A percentile compares a stretch with the other conserved stretches of the same genome.
phyloP scores from a whole-genome alignment of 2,113 vertebrate genomes.

The Bubo blakistoni region DNA sequence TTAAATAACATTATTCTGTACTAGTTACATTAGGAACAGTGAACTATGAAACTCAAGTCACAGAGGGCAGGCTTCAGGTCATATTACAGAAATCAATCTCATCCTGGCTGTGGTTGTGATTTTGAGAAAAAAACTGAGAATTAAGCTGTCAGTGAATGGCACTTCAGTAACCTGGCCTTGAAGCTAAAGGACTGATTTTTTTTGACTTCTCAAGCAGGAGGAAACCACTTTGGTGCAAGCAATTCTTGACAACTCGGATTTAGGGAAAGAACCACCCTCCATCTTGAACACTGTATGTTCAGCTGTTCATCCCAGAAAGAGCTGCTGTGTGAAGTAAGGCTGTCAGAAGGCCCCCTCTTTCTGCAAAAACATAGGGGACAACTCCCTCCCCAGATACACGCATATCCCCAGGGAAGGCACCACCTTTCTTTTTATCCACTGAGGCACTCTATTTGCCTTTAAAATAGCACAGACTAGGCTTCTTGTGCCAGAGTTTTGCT shows the following conservation, averaged over 20 bases:
- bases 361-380: not conserved
- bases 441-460: not conserved
- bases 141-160: not conserved
- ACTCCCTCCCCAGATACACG: fast-evolving
- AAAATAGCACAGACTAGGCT: not conserved
- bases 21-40: not conserved
- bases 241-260: not conserved
- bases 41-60: not conserved
- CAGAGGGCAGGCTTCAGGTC: not conserved
- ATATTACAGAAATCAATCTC: not conserved
- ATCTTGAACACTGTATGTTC: not conserved
- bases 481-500: not conserved
- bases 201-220: not conserved
- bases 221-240: not conserved
- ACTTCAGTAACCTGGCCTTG: not conserved
- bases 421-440: not conserved
- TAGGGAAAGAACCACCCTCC: not conserved
- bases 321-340: not conserved
- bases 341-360: not conserved
- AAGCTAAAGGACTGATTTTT: not conserved
- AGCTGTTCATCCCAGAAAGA: not conserved
- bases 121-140: not conserved
- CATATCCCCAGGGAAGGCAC: not conserved
- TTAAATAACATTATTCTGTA: not conserved
- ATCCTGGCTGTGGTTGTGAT: not conserved